Conservation (phyloP, 2,797 vertebrate species). For the Adelosebastes latens region DNA sequence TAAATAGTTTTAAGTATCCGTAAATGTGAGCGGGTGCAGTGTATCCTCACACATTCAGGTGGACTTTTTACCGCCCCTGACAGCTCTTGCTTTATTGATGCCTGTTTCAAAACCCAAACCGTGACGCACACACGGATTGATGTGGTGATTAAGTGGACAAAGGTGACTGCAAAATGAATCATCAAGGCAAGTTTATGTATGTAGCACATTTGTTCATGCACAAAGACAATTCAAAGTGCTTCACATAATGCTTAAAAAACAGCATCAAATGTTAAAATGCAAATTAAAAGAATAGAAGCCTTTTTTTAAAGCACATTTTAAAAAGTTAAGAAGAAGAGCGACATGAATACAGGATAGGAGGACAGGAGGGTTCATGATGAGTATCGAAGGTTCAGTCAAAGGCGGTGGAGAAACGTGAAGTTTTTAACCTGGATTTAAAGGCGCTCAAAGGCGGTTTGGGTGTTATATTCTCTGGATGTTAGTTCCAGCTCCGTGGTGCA, state of each 20-base stretch:
- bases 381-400: not conserved
- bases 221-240: no score
- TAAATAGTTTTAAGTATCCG: conserved; percentile 41
- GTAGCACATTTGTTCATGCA: not conserved
- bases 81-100: conserved; percentile 4
- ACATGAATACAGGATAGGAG: not conserved
- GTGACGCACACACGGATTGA: not conserved
- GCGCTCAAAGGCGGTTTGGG: not conserved
- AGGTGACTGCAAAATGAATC: not conserved
- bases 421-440: not conserved
- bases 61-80: conserved; percentile 12
- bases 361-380: not conserved
- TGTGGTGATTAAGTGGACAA: not conserved
- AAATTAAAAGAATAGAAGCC: not conserved
- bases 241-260: not conserved
- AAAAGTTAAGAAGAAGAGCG: not conserved
- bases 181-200: not conserved
- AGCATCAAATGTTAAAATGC: not conserved
- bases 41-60: conserved; percentile 4
- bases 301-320: not conserved
- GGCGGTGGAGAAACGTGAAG: not conserved
- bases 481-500: not conserved
- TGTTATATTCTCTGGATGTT: not conserved
- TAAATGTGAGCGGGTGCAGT: conserved; percentile 3
- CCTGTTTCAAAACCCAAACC: conserved; percentile 3